These are phyloP conservation scores for Halisarca cf. caerulea DNA, from an alignment of 37 sponge, comb jelly and placozoan genomes.

Conservation along the genomic window DNA sequence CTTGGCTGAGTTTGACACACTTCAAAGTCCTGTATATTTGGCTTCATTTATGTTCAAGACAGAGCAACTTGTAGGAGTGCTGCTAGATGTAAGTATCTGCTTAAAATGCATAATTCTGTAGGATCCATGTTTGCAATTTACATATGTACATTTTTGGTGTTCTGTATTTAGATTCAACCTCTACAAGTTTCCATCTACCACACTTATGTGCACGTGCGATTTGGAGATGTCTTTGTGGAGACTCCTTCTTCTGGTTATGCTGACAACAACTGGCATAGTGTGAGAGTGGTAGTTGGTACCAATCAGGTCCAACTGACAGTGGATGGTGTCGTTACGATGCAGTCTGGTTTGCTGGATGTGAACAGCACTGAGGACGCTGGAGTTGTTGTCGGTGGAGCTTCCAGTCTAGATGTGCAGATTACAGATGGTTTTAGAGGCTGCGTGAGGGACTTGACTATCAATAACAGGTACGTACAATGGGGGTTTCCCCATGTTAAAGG, in stretches of 20 bases:
- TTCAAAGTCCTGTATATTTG: not conserved
- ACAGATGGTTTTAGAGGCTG: slow-evolving; percentile 61
- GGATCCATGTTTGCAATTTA: no score
- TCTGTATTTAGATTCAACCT: not conserved
- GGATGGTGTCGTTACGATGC: slow-evolving; percentile 7
- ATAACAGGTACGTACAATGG: slow-evolving; percentile 43
- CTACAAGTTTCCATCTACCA: slow-evolving; percentile 51
- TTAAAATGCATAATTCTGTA: no score
- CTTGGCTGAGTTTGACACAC: slow-evolving; percentile 19
- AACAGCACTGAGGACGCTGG: not conserved
- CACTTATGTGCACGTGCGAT: slow-evolving; percentile 39
- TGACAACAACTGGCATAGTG: slow-evolving; percentile 57
- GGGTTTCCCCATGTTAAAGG: no score
- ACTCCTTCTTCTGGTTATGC: slow-evolving; percentile 27
- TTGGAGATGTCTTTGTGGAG: not conserved
- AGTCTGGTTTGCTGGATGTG: not conserved
- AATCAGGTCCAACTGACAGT: slow-evolving; percentile 32
- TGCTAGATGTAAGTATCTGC: slow-evolving; percentile 40
- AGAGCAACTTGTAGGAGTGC: slow-evolving; percentile 37
- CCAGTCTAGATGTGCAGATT: not conserved
- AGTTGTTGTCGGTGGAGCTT: not conserved
- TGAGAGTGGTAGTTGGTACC: not conserved
- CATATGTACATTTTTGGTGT: no score
- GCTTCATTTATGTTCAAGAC: slow-evolving; percentile 44
- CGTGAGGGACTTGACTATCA: slow-evolving; percentile 38